These are phyloP conservation scores for Pristionchus mayeri DNA, from an alignment of 2,888 invertebrate genomes.

Conservation along the genomic window DNA sequence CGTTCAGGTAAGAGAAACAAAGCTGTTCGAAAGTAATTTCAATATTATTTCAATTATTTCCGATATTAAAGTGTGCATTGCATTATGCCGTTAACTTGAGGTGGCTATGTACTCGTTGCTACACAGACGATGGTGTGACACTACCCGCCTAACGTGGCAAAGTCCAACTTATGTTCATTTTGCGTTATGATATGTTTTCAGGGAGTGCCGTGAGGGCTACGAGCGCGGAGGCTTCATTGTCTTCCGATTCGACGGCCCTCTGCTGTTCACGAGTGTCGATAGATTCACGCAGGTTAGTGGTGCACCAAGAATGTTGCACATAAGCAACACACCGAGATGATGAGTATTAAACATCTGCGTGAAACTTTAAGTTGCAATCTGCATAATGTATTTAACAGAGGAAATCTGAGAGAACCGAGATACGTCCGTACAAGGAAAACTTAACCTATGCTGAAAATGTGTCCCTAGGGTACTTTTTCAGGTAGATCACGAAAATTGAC, in stretches of 20 bases:
- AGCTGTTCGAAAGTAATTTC: too few relatives aligned
- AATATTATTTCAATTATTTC: constrained; percentile 45
- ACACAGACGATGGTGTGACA: too few relatives aligned
- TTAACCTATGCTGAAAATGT: too few relatives aligned
- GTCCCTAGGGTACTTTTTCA: too few relatives aligned
- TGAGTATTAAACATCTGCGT: too few relatives aligned
- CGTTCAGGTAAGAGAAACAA: constrained; percentile 66
- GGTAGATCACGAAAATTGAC: too few relatives aligned
- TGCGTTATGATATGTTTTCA: too few relatives aligned
- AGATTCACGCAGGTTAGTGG: constrained; percentile 67
- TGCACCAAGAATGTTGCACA: not conserved
- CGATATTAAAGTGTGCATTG: too few relatives aligned
- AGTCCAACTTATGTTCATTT: too few relatives aligned
- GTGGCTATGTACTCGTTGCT: too few relatives aligned
- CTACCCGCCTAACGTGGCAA: not conserved
- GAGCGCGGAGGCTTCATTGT: constrained; percentile 67
- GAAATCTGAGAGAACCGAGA: too few relatives aligned
- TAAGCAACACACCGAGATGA: not conserved
- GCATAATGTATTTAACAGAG: not conserved
- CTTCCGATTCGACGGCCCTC: constrained; percentile 73
- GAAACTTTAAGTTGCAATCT: not conserved
- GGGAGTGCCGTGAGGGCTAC: constrained; percentile 27
- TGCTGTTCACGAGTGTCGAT: constrained; percentile 73
- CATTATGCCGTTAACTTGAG: not conserved
- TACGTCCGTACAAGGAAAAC: too few relatives aligned